Conservation (phyloP, 1,140 invertebrate species). For the Popillia japonica region DNA sequence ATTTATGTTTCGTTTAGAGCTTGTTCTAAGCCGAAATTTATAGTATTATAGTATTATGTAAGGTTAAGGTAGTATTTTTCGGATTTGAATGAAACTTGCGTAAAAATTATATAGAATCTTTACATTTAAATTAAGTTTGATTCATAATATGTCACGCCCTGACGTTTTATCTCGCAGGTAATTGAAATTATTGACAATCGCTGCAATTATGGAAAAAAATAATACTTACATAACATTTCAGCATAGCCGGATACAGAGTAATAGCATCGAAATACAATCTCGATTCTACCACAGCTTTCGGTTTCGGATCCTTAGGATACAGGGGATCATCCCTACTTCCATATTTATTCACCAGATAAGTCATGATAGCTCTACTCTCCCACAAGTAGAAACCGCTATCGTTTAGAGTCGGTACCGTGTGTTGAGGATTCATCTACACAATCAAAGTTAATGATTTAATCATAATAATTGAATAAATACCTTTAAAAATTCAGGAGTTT, state of each 20-base stretch:
- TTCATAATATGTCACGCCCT: too few species aligned
- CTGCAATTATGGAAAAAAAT: too few species aligned
- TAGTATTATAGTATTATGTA: too few species aligned
- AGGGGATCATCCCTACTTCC: constrained; percentile 71
- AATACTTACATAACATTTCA: constrained; percentile 13
- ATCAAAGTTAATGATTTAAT: constrained; percentile 7
- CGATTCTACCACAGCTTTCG: constrained; percentile 75
- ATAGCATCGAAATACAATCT: constrained; percentile 79
- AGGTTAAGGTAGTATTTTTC: too few species aligned
- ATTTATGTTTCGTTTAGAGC: too few species aligned
- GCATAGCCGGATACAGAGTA: constrained; percentile 65
- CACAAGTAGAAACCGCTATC: constrained; percentile 73
- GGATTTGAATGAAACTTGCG: too few species aligned
- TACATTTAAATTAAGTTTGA: too few species aligned
- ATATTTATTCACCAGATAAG: constrained; percentile 77
- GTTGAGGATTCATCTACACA: constrained; percentile 72
- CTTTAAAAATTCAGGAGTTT: constrained; percentile 77
- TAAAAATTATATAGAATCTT: too few species aligned
- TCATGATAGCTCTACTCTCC: constrained; percentile 77
- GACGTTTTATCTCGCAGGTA: too few species aligned
- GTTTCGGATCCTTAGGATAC: constrained; percentile 77
- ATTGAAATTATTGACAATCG: too few species aligned
- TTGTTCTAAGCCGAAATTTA: too few species aligned
- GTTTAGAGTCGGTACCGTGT: constrained; percentile 73
- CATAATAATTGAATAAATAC: constrained; percentile 59